These are phyloP conservation scores for Chloropsis cyanopogon DNA, from an alignment of 2,113 vertebrate species.

Conservation along the genomic window DNA sequence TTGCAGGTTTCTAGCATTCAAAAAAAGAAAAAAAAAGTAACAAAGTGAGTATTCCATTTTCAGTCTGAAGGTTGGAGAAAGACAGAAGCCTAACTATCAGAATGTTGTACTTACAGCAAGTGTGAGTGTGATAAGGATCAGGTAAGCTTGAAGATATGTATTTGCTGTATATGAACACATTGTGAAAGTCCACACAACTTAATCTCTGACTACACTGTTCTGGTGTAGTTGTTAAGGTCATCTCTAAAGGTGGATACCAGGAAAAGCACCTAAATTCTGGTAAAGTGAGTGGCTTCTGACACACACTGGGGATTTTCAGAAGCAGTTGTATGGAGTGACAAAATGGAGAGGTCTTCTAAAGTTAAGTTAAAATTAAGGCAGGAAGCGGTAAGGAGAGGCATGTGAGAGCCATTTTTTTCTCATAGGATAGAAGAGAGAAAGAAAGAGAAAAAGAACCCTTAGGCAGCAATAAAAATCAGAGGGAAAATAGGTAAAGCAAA, in stretches of 20 bases:
- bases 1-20: not conserved
- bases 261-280: not conserved
- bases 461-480: not conserved
- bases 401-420: not conserved
- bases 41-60: not conserved
- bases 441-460: not conserved
- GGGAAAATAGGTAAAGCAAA: not conserved
- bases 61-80: not conserved
- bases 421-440: not conserved
- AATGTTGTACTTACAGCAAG: not conserved
- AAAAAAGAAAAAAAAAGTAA: not conserved
- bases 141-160: not conserved
- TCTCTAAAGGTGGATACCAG: not conserved
- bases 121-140: not conserved
- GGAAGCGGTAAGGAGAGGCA: not conserved
- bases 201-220: not conserved
- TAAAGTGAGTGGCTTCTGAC: not conserved
- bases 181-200: not conserved
- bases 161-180: not conserved
- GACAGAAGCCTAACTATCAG: not conserved
- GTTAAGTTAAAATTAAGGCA: not conserved
- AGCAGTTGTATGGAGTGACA: not conserved
- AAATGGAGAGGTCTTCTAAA: not conserved
- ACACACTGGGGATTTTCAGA: not conserved
- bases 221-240: not conserved